These are phyloP conservation scores for Elephantulus edwardii DNA, from an alignment of 2,113 vertebrate species.

Conservation along the genomic window DNA sequence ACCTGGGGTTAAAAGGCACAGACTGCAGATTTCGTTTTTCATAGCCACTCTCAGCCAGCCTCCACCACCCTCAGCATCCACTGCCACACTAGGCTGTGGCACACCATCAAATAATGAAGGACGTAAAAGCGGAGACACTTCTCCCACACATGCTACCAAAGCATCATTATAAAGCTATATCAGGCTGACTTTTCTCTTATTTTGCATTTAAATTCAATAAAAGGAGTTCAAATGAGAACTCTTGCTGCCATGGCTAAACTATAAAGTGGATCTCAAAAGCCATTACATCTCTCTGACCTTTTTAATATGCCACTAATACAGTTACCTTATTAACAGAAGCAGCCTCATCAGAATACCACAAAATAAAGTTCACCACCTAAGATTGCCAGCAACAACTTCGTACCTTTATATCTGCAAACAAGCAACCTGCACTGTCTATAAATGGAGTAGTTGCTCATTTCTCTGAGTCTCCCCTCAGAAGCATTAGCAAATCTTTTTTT, in stretches of 20 bases:
- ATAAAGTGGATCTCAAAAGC: conserved; percentile 9
- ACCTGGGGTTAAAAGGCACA: background rate
- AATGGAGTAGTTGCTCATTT: background rate
- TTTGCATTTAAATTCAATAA: background rate
- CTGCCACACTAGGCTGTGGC: background rate
- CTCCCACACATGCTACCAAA: background rate
- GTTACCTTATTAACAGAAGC: background rate
- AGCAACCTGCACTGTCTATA: background rate
- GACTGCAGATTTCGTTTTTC: background rate
- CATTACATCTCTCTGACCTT: conserved; percentile 26
- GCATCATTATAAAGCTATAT: background rate
- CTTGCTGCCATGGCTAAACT: background rate
- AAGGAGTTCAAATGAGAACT: background rate
- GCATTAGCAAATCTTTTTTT: background rate
- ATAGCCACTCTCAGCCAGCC: too few species aligned
- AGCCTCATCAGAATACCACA: background rate
- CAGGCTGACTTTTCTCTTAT: background rate
- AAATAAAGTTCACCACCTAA: background rate
- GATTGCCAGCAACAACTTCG: background rate
- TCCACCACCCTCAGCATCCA: background rate
- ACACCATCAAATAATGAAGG: background rate
- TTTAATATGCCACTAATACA: background rate
- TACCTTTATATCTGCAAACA: background rate
- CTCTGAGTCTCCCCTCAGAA: background rate
- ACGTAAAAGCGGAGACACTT: background rate